Percentiles rank a stretch among this genome's conserved stretches.
Conservation (phyloP, 2,888 invertebrate genomes). For the Acanthacorydalis orientalis region DNA sequence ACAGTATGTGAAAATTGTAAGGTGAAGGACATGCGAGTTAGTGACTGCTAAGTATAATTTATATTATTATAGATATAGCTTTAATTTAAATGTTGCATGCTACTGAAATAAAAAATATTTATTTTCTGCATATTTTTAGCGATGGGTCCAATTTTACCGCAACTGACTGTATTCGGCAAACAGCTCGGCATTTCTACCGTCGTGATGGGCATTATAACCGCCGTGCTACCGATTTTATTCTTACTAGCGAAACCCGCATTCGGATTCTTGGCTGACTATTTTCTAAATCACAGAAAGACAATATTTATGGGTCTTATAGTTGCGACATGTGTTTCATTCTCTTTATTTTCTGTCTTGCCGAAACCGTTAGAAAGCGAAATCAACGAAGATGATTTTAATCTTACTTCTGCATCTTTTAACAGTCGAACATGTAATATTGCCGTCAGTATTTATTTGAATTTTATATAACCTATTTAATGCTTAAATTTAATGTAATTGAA, state of each 20-base stretch:
- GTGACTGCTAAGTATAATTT: too few species aligned
- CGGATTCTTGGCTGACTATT: constrained; percentile 60
- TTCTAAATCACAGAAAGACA: constrained; percentile 46
- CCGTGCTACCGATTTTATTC: constrained; percentile 58
- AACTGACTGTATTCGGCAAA: constrained; percentile 58
- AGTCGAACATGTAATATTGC: constrained; percentile 22
- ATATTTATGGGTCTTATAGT: constrained; percentile 52
- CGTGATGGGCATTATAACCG: constrained; percentile 61
- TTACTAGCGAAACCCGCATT: constrained; percentile 59
- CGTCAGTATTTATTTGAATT: constrained; percentile 17
- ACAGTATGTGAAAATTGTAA: too few species aligned
- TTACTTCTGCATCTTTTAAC: neutral
- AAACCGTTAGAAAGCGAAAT: constrained; percentile 12
- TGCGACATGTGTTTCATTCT: constrained; percentile 47
- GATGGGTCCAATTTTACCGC: constrained; percentile 65
- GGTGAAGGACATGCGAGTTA: too few species aligned
- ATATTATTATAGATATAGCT: too few species aligned
- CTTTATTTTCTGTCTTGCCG: constrained; percentile 53
- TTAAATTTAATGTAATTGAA: too few species aligned
- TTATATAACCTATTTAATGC: too few species aligned
- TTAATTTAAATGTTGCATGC: too few species aligned
- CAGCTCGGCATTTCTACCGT: constrained; percentile 60
- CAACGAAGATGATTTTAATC: constrained; percentile 6
- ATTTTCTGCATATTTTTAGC: constrained; percentile 33
- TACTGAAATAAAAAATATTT: neutral